These are phyloP conservation scores for Sinocyclocheilus rhinocerous DNA, from an alignment of 2,113 vertebrate species.

Conservation along the genomic window DNA sequence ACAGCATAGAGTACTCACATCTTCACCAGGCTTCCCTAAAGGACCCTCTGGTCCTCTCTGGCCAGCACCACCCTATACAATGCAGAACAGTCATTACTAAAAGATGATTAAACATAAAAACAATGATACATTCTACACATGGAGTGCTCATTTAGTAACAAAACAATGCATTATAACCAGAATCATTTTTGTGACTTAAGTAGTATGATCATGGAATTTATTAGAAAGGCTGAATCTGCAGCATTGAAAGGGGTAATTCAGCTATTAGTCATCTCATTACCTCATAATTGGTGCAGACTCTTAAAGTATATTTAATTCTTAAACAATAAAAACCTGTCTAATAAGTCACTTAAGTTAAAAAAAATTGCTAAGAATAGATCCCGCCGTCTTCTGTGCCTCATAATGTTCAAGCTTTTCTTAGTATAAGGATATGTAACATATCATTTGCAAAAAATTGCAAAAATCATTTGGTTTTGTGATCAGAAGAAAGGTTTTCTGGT, in stretches of 20 bases:
- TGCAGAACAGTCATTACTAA: background rate
- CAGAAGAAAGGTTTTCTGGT: background rate
- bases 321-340: background rate
- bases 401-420: background rate
- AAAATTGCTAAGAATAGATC: background rate
- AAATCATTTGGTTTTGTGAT: background rate
- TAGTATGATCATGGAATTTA: background rate
- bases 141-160: background rate
- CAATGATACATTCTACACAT: background rate
- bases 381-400: background rate
- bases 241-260: background rate
- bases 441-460: background rate
- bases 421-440: background rate
- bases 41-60: conserved; percentile 91
- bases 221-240: background rate
- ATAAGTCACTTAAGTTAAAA: background rate
- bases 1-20: conserved; percentile 79
- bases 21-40: conserved; percentile 91
- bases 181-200: background rate
- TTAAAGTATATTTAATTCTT: background rate
- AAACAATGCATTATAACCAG: background rate
- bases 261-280: conserved; percentile 71
- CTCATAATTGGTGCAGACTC: conserved; percentile 29
- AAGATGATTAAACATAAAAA: conserved; percentile 9
- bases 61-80: conserved; percentile 83